Evolutionary conservation across 35 echinoderm and acorn worm genomes (phyloP).

Genomic region (Ophiothrix spiculata): DNA sequence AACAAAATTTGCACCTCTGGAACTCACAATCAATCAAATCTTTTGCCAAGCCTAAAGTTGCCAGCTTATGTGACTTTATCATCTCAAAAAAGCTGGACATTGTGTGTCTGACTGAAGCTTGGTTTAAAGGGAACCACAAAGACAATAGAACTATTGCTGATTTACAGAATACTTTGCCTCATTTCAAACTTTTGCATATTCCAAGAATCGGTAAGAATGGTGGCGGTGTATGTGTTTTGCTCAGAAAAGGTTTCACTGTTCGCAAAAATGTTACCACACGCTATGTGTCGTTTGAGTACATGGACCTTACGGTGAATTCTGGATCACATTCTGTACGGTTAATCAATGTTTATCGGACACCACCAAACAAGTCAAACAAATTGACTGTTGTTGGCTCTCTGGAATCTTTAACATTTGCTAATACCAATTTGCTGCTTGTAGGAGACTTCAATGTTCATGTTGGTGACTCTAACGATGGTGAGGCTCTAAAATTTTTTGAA

Average conservation of each 20-base stretch:
- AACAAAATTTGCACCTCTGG: slow-evolving; percentile 28
- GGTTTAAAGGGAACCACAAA: slow-evolving; percentile 25
- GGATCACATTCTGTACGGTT: background rate
- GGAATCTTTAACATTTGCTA: too few relatives aligned
- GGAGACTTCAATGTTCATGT: too few relatives aligned
- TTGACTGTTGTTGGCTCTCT: background rate
- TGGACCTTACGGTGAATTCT: background rate
- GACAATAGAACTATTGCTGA: slow-evolving; percentile 25
- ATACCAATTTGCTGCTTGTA: too few relatives aligned
- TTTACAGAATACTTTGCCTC: slow-evolving; percentile 7
- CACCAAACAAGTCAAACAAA: background rate
- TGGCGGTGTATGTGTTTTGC: slow-evolving; percentile 38
- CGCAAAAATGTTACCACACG: background rate
- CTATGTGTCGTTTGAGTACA: slow-evolving; percentile 28
- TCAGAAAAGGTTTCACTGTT: slow-evolving; percentile 32
- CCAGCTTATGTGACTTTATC: slow-evolving; percentile 46
- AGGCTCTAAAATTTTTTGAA: too few relatives aligned
- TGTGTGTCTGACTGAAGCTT: slow-evolving; percentile 44
- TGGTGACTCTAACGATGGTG: too few relatives aligned
- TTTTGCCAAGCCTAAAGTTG: background rate
- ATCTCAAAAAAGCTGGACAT: slow-evolving; percentile 18
- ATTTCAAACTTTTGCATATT: slow-evolving; percentile 15
- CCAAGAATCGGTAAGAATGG: background rate
- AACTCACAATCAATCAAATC: slow-evolving; percentile 34
- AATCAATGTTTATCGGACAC: background rate